A percentile compares a stretch with the other conserved stretches of the same genome.
These are phyloP conservation scores for Corvus hawaiiensis DNA, from an alignment of 2,113 vertebrate species.

Conservation along the genomic window DNA sequence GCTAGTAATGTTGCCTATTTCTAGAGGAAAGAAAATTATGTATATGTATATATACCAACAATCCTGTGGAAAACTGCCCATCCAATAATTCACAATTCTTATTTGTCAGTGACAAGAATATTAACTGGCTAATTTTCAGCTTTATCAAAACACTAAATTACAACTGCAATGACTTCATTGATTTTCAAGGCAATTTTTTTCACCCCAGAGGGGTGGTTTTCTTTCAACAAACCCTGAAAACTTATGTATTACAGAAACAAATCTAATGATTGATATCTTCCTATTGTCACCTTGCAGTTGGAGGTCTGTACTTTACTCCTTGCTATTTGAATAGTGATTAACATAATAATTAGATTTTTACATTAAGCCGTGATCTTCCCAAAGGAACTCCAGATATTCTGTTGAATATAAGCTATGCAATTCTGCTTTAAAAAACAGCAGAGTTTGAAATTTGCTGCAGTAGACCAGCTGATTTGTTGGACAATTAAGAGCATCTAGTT, in stretches of 20 bases:
- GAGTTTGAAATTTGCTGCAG: neutral
- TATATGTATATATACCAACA: neutral
- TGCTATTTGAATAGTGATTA: conserved; percentile 5
- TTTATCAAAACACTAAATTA: conserved; percentile 22
- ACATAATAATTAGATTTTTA: conserved; percentile 31
- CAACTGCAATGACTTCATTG: neutral
- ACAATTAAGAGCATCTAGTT: neutral
- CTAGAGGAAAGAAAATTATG: neutral
- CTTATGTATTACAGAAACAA: neutral
- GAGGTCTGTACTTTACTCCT: neutral
- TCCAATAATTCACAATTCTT: neutral
- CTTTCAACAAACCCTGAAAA: neutral
- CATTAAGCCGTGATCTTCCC: neutral
- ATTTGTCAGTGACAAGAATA: conserved; percentile 5
- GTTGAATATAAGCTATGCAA: neutral
- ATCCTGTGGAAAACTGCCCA: neutral
- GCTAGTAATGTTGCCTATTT: neutral
- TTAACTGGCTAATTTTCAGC: conserved; percentile 5
- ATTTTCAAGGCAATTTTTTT: conserved; percentile 5
- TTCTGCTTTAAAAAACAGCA: neutral
- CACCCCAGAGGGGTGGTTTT: neutral
- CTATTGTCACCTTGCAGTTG: neutral
- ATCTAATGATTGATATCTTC: neutral
- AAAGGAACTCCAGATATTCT: neutral
- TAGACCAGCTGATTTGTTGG: neutral